phyloP scores from a whole-genome alignment of 2,113 vertebrate genomes.

The Panurus biarmicus region DNA sequence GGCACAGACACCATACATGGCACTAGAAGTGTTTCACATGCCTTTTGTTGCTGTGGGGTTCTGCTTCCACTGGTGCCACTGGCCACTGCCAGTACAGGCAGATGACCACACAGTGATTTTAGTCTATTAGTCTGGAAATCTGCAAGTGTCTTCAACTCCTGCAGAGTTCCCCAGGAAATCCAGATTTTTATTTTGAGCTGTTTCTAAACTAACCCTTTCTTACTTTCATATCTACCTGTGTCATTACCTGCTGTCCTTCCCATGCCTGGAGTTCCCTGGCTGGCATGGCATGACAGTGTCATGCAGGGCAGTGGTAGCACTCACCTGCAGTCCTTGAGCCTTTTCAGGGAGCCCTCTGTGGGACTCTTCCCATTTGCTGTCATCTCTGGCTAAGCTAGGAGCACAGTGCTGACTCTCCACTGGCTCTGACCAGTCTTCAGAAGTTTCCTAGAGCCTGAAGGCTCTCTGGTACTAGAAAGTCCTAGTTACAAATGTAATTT shows the following conservation, averaged over 20 bases:
- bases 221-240: neutral
- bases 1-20: neutral
- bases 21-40: neutral
- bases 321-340: neutral
- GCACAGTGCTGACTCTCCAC: neutral
- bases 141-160: neutral
- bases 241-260: neutral
- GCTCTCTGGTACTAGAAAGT: neutral
- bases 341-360: neutral
- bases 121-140: neutral
- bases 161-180: neutral
- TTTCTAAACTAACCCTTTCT: neutral
- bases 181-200: neutral
- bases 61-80: neutral
- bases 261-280: neutral
- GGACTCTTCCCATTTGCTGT: neutral
- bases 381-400: neutral
- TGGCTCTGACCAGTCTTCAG: neutral
- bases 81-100: neutral
- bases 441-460: neutral
- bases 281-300: too few species aligned
- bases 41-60: neutral
- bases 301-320: fast-evolving
- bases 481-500: neutral
- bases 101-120: neutral